These are phyloP conservation scores for Tyria jacobaeae DNA, from an alignment of 2,888 invertebrate species.

Conservation along the genomic window DNA sequence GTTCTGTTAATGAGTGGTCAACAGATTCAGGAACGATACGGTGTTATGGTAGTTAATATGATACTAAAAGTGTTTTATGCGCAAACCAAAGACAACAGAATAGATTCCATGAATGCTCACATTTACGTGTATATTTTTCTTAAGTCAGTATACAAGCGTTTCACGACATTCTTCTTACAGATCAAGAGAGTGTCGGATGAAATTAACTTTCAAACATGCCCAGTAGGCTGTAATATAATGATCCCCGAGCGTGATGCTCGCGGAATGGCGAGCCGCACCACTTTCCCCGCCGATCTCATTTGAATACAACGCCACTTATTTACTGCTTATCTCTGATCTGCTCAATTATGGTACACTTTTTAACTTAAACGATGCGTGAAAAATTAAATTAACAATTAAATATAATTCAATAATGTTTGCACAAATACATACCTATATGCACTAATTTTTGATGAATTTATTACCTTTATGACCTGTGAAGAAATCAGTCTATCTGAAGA, in stretches of 20 bases:
- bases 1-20: too few species aligned
- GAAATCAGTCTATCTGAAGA: background rate
- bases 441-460: constrained; percentile 6
- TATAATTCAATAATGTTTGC: constrained; percentile 25
- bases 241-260: constrained; percentile 29
- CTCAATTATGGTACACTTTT: constrained; percentile 54
- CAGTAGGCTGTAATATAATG: constrained; percentile 25
- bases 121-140: too few species aligned
- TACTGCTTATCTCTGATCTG: constrained; percentile 58
- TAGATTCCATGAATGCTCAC: too few species aligned
- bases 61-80: too few species aligned
- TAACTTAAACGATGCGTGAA: constrained; percentile 46
- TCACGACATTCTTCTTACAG: too few species aligned
- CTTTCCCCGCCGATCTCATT: constrained; percentile 61
- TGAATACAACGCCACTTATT: constrained; percentile 46
- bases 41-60: too few species aligned
- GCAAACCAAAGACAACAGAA: too few species aligned
- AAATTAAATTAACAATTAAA: constrained; percentile 39
- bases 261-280: constrained; percentile 48
- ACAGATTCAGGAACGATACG: too few species aligned
- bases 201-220: background rate
- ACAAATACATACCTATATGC: constrained; percentile 4
- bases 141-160: too few species aligned
- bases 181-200: background rate
- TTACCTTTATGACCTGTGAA: background rate